Percentiles rank a stretch among this genome's conserved stretches.
phyloP scores from a whole-genome alignment of 2,888 invertebrate species.

The Phengaris arion region DNA sequence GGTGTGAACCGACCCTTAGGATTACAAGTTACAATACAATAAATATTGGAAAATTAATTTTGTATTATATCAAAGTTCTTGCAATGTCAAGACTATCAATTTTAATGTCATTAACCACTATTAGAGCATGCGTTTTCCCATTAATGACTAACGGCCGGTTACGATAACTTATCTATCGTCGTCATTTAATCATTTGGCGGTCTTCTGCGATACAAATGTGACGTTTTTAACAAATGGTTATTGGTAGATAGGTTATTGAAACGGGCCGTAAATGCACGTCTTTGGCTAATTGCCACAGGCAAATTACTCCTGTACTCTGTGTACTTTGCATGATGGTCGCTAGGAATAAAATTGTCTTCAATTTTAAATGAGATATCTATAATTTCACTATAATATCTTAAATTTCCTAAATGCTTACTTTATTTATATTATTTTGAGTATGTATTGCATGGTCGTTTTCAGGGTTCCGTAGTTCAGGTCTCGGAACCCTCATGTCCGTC shows the following conservation, averaged over 20 bases:
- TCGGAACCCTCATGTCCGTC: too few relatives aligned
- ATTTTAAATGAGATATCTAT: background rate
- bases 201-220: too few relatives aligned
- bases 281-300: background rate
- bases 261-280: background rate
- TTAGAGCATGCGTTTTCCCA: slow-evolving; percentile 9
- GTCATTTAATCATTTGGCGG: background rate
- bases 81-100: background rate
- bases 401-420: background rate
- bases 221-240: too few relatives aligned
- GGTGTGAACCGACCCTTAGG: too few relatives aligned
- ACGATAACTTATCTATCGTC: too few relatives aligned
- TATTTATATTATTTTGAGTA: too few relatives aligned
- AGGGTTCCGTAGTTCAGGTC: too few relatives aligned
- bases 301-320: background rate
- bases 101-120: slow-evolving; percentile 1
- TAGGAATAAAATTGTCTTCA: background rate
- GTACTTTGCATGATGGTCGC: background rate
- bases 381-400: background rate
- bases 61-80: background rate
- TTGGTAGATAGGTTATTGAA: too few relatives aligned
- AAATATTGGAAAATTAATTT: too few relatives aligned
- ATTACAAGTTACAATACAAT: too few relatives aligned
- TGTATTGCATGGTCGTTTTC: too few relatives aligned
- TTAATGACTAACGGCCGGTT: background rate